These are phyloP conservation scores for chimpanzee (Pan troglodytes) DNA, from an alignment of 2,113 vertebrate genomes.

Conservation along the genomic window NHGRI_mPanTro3-v2.1_pri NC_072404.2:170215001-170215500, in stretches of 20 bases:
- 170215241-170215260: background rate
- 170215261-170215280: background rate
- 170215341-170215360: background rate
- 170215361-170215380: background rate
- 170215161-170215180: background rate
- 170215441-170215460: background rate
- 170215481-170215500: slow-evolving; percentile 51
- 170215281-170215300: background rate
- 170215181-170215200: background rate
- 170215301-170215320: background rate
- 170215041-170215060: background rate
- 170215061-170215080: background rate
- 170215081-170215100: accelerated
- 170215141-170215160: background rate
- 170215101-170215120: too few species aligned
- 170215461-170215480: background rate
- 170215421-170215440: background rate
- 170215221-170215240: background rate
- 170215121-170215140: too few species aligned
- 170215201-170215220: background rate
- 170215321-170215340: background rate
- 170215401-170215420: background rate
- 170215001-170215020: background rate
- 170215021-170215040: background rate
- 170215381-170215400: background rate